Evolutionary conservation across 2,113 vertebrate genomes (phyloP).

Genomic region (Phyllostomus hastatus): DNA sequence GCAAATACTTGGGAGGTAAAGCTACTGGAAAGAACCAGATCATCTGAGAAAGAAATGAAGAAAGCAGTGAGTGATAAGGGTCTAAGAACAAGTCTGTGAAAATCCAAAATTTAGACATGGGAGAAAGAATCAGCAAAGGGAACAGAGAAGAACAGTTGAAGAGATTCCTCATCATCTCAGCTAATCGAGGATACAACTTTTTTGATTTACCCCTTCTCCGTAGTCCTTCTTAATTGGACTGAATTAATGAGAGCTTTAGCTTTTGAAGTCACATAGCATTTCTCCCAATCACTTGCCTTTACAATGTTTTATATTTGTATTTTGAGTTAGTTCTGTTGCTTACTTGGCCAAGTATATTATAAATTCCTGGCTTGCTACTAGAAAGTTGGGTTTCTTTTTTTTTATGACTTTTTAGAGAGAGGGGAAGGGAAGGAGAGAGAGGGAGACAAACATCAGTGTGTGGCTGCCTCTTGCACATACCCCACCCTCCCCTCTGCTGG

Average conservation of each 20-base stretch:
- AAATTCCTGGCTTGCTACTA: background rate
- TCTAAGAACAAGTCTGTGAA: background rate
- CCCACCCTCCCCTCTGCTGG: no score
- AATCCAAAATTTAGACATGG: background rate
- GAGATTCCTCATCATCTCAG: background rate
- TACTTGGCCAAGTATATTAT: background rate
- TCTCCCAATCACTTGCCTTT: background rate
- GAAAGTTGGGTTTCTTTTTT: background rate
- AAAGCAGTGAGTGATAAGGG: background rate
- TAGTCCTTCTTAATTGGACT: background rate
- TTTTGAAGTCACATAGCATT: background rate
- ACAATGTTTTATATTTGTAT: background rate
- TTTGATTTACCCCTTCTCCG: background rate
- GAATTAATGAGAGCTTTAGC: background rate
- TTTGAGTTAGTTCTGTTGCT: background rate
- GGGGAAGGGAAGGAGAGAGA: no score
- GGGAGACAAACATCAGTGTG: no score
- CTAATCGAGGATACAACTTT: background rate
- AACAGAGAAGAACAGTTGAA: background rate
- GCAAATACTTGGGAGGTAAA: background rate
- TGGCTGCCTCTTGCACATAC: no score
- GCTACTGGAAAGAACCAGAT: background rate
- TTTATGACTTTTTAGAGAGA: no score
- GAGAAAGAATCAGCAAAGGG: background rate
- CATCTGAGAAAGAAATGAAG: background rate